phyloP scores from a whole-genome alignment of 2,888 invertebrate species.

The Coecobrya sp. region DNA sequence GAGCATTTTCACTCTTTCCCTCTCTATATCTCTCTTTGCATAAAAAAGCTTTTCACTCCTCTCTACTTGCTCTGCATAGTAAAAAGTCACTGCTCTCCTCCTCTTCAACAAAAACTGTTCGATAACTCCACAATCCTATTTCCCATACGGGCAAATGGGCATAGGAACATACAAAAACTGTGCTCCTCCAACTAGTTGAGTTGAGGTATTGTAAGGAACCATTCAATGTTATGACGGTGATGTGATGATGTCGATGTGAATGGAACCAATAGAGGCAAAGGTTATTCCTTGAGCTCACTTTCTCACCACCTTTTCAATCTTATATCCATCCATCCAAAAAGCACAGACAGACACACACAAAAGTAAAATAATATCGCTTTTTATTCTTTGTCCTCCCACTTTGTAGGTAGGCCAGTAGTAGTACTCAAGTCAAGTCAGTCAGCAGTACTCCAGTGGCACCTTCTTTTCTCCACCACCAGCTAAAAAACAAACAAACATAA shows the following conservation, averaged over 20 bases:
- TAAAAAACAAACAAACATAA: background rate
- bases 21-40: conserved; percentile 1
- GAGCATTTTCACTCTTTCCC: conserved; percentile 1
- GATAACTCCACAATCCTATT: conserved; percentile 12
- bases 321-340: background rate
- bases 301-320: background rate
- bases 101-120: background rate
- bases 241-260: conserved; percentile 26
- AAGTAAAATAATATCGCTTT: background rate
- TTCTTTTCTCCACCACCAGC: background rate
- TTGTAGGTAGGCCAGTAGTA: background rate
- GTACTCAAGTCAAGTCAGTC: no score
- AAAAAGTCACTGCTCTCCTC: background rate
- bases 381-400: background rate
- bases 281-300: conserved; percentile 8
- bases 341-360: background rate
- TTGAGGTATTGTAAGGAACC: conserved; percentile 14
- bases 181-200: conserved; percentile 1
- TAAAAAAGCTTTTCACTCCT: conserved; percentile 27
- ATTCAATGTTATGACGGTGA: conserved; percentile 12
- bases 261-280: conserved; percentile 52
- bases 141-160: background rate
- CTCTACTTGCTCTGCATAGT: background rate
- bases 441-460: background rate
- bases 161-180: no score